Base-by-base conservation (phyloP, 2,888 invertebrate species). In the Anorthoa munda region DNA sequence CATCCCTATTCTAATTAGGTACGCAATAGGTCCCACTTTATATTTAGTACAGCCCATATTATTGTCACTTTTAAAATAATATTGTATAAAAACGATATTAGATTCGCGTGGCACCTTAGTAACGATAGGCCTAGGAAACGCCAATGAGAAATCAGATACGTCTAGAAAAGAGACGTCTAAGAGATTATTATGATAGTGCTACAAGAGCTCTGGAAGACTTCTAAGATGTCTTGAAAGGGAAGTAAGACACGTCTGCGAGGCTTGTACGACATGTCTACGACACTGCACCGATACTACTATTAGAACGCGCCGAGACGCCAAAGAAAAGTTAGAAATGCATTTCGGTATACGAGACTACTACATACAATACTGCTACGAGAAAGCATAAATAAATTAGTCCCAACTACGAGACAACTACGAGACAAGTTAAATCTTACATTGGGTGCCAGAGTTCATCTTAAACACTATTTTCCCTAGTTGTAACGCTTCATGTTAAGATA, bases 11-110 rank as follows among this genome's bases (percentile, higher is more conserved):
- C 3, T n/a, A 17, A 58, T 31, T 15, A n/a, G 12, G 13, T n/a
- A 50, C 26, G 15, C 18, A 45, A 21, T 4, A 23, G n/a, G 12
- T 23, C 5, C 4, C 21, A 21, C 7, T 55, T 50, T 15, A 0
- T 26, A 26, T 31, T 23, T 9, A 18, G 5, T 18, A 50, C 17
- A 9, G 18, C 0, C 39, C 39, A 61, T 7, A 23, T 13, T 39
- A n/a, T 39, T 12, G 11, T 73, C 23, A 18, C 21, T 11, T 39
- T 15, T 5, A 15, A 66, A 68, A 51, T 66, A 66, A 39, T 21
- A 15, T 53, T 2, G 48, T 26, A 23, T n/a, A 12, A 13, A 21
- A 21, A 31, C 2, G 4, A 56, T 31, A 39, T 70, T 31, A 18
- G 12, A 1, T 15, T 46, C 7, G 18, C 45, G 12, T 3, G 18